A percentile compares a stretch with the other conserved stretches of the same genome.
Conservation (phyloP, 1,140 invertebrate species). For the Arion vulgaris region DNA sequence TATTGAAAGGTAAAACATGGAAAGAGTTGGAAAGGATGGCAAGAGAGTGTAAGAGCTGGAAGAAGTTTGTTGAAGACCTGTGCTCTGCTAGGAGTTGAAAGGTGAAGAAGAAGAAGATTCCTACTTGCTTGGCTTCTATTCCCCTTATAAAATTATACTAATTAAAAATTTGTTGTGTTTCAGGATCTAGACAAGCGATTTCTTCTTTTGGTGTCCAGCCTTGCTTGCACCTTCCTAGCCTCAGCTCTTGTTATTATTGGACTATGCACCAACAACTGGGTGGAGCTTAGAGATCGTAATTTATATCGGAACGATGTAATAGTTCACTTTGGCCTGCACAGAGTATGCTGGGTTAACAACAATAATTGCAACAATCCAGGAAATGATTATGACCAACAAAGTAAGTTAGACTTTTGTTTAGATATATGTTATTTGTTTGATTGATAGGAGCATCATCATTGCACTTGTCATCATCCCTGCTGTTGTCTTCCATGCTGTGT, state of each 20-base stretch:
- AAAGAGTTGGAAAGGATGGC: too few relatives aligned
- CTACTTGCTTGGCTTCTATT: too few relatives aligned
- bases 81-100: too few relatives aligned
- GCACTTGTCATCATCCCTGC: too few relatives aligned
- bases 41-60: too few relatives aligned
- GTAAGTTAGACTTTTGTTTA: slow-evolving; percentile 8
- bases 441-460: too few relatives aligned
- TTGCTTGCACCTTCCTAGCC: background rate
- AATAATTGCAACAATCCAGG: slow-evolving; percentile 15
- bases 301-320: slow-evolving; percentile 5
- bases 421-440: too few relatives aligned
- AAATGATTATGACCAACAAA: slow-evolving; percentile 19
- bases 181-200: slow-evolving; percentile 6
- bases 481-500: too few relatives aligned
- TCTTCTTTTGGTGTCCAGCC: background rate
- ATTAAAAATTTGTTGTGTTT: background rate
- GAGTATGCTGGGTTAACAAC: slow-evolving; percentile 21
- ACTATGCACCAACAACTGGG: slow-evolving; percentile 30
- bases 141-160: background rate
- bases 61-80: too few relatives aligned
- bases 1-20: too few relatives aligned
- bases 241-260: slow-evolving; percentile 24
- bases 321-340: slow-evolving; percentile 24
- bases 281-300: slow-evolving; percentile 26
- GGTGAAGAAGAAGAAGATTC: too few relatives aligned